phyloP scores from a whole-genome alignment of 1,140 invertebrate genomes.

The Diuraphis noxia region DNA sequence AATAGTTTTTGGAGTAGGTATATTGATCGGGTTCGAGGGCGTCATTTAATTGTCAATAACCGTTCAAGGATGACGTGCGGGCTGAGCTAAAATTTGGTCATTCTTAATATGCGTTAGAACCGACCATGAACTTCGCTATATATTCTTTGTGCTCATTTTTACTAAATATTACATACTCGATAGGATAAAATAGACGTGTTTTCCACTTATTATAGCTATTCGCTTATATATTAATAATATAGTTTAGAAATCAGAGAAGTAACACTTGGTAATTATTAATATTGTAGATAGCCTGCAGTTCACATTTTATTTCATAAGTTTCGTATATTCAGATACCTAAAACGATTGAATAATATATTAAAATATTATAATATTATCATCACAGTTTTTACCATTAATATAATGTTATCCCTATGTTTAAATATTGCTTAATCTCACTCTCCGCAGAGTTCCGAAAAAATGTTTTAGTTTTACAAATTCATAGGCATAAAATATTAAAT shows the following conservation, averaged over 20 bases:
- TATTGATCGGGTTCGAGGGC: neutral
- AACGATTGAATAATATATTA: neutral
- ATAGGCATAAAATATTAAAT: neutral
- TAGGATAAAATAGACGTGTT: too few species aligned
- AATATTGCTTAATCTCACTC: neutral
- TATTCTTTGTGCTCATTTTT: neutral
- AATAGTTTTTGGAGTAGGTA: neutral
- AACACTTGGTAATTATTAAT: neutral
- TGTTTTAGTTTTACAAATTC: neutral
- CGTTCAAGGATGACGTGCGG: neutral
- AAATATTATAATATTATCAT: neutral
- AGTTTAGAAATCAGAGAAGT: neutral
- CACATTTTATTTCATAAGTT: neutral
- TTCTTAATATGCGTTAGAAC: neutral
- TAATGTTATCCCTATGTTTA: neutral
- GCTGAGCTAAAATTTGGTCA: neutral
- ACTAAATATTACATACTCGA: too few species aligned
- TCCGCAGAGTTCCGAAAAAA: neutral
- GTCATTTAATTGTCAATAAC: neutral
- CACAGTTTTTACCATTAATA: neutral
- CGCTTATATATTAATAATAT: neutral
- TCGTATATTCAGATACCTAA: neutral
- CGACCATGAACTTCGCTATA: neutral
- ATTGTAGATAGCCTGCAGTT: neutral
- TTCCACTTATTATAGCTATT: too few species aligned